phyloP scores from a whole-genome alignment of 2,113 vertebrate species.

The Perca schrenkii region DNA sequence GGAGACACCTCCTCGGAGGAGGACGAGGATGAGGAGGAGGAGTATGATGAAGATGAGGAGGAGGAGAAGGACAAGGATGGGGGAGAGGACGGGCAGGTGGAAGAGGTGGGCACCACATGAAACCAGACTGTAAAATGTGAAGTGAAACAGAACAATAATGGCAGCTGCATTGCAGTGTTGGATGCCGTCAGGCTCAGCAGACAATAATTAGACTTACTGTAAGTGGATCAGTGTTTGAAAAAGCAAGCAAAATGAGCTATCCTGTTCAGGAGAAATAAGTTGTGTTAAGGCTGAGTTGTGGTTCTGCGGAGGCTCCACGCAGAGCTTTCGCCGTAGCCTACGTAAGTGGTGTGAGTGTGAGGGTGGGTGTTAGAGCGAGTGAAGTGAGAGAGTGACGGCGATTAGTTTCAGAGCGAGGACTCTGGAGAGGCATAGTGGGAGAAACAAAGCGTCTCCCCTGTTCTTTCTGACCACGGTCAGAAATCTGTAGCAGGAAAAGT shows the following conservation, averaged over 20 bases:
- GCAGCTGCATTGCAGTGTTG: background rate
- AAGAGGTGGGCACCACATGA: conserved; percentile 87
- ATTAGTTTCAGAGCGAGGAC: too few species aligned
- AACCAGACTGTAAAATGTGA: background rate
- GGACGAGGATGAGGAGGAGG: conserved; percentile 98
- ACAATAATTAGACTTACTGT: background rate
- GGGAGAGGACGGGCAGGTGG: conserved; percentile 96
- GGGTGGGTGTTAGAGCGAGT: too few species aligned
- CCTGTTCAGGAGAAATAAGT: background rate
- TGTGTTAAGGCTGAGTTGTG: background rate
- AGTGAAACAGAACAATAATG: too few species aligned
- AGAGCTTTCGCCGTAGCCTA: too few species aligned
- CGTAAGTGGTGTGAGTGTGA: too few species aligned
- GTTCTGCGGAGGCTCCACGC: too few species aligned
- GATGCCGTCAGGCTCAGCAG: background rate
- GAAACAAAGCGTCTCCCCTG: too few species aligned
- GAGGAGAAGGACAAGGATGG: conserved; percentile 98
- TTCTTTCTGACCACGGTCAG: too few species aligned
- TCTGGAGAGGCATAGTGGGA: too few species aligned
- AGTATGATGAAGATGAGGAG: conserved; percentile 97
- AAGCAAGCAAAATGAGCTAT: background rate
- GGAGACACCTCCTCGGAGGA: conserved; percentile 98
- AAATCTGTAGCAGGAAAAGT: too few species aligned
- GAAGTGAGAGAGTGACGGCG: too few species aligned
- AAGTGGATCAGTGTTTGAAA: background rate